These are phyloP conservation scores for Nannospalax galili DNA, from an alignment of 2,113 vertebrate species.

Conservation along the genomic window DNA sequence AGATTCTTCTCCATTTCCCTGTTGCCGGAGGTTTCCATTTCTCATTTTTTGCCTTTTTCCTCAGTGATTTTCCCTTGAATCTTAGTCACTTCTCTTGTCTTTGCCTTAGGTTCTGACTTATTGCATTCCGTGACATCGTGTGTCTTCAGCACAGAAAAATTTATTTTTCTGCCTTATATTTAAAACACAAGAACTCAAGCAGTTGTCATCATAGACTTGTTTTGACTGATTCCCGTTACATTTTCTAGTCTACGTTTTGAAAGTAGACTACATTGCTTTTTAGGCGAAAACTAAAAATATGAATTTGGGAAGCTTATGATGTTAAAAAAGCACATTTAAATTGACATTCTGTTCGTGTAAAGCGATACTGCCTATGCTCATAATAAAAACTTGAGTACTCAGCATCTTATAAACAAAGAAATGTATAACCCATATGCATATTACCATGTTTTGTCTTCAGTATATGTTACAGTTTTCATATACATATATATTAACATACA, in stretches of 20 bases:
- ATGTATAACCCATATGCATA: neutral
- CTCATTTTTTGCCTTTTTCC: neutral
- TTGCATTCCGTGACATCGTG: neutral
- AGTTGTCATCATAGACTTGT: neutral
- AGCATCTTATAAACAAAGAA: neutral
- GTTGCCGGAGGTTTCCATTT: neutral
- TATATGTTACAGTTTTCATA: neutral
- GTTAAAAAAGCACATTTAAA: neutral
- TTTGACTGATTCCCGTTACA: neutral
- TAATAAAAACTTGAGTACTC: neutral
- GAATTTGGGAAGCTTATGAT: neutral
- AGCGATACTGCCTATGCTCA: neutral
- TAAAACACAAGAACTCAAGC: constrained; percentile 5
- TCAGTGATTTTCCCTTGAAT: constrained; percentile 2
- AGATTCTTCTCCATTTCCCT: constrained; percentile 26
- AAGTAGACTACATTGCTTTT: neutral
- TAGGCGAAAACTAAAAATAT: constrained; percentile 9
- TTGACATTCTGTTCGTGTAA: constrained; percentile 7
- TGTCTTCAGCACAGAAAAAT: constrained; percentile 1
- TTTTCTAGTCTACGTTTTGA: neutral
- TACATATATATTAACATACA: neutral
- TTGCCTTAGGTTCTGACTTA: constrained; percentile 25
- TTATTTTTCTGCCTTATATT: neutral
- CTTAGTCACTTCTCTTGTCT: neutral
- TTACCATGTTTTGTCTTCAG: neutral